These are phyloP conservation scores for Cabera pusaria DNA, from an alignment of 2,888 invertebrate genomes.

Conservation along the genomic window DNA sequence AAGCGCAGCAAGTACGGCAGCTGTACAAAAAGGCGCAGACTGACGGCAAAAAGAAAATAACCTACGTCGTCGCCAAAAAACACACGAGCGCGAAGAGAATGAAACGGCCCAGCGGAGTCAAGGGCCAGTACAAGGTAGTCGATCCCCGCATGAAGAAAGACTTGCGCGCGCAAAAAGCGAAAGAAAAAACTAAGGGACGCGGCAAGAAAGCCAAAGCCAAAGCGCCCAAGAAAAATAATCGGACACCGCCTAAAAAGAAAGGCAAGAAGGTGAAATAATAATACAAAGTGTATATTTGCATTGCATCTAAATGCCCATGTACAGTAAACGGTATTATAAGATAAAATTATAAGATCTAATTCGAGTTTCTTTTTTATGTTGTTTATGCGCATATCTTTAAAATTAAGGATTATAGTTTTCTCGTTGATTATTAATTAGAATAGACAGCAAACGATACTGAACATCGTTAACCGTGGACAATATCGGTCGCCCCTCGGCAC, in stretches of 20 bases:
- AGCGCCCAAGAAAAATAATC: constrained; percentile 41
- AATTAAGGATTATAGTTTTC: too few species aligned
- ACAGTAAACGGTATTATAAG: constrained; percentile 1
- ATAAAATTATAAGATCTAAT: constrained; percentile 12
- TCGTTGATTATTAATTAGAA: neutral
- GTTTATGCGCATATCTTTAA: too few species aligned
- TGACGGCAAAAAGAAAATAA: constrained; percentile 93
- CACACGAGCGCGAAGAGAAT: constrained; percentile 89
- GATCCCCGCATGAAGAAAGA: constrained; percentile 99
- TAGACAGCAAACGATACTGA: constrained; percentile 2
- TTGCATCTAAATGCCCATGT: constrained; percentile 1
- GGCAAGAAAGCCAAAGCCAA: constrained; percentile 58
- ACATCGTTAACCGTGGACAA: constrained; percentile 9
- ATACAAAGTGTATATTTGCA: constrained; percentile 15
- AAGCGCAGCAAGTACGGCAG: constrained; percentile 94
- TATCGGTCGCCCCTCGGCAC: constrained; percentile 34
- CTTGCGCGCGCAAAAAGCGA: constrained; percentile 86
- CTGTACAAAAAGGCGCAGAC: constrained; percentile 95
- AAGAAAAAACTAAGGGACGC: constrained; percentile 83
- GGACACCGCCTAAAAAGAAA: constrained; percentile 50
- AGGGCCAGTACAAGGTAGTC: constrained; percentile 97
- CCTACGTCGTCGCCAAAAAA: constrained; percentile 97
- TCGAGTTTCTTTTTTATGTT: constrained; percentile 12
- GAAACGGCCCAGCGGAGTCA: constrained; percentile 92
- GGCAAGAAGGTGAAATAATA: constrained; percentile 57